Evolutionary conservation across 2,888 invertebrate species (phyloP), one percentile per base, ranked within the genome.

Genomic region (Rapana venosa): DNA sequence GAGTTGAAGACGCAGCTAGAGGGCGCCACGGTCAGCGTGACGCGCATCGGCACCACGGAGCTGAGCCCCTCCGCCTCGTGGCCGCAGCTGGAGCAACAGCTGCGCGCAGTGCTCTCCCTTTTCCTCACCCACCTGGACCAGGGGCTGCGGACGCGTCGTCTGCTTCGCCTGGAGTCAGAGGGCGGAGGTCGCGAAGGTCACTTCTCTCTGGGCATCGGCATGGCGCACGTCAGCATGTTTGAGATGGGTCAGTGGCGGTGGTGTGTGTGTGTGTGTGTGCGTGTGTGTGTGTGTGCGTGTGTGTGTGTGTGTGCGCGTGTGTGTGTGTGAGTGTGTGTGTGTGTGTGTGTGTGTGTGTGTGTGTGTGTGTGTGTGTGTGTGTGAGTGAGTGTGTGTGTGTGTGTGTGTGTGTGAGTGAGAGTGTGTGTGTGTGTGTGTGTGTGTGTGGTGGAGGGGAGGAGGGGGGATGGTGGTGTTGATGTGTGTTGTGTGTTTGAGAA

Each of bases 141-240:
- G 5, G 96, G 96, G 20, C 90, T 96, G 83, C 93, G 93, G 36
- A 95, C 95, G 0, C 94, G 94, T 90, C 94, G 94, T 87, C 94
- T 94, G 20, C 92, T 92, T 85, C 92, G 94, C 26, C 92, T 94
- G 32, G 94, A 94, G 74, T 93, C 93, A 11, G 94, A 94, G 32
- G 89, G 83, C 1, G 87, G 87, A 1, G 30, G 86, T 35, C 61
- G 79, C 1, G 91, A 89, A 15, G 32, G 74, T 1, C 88, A 88
- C 47, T 92, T 92, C 88, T 92, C 93, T 0, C 92, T 96, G 15
- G 96, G 95, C 26, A 92, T 96, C 61, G 93, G 92, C 81, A 91
- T 93, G 32, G 92, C 94, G 88, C 94, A 94, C 89, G 93, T 96
- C 89, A 91, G 92, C 81, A 90, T 91, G 47, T 93, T 93, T 92